Percentiles rank a stretch among this genome's conserved stretches.
Evolutionary conservation across 2,888 invertebrate genomes (phyloP).

Genomic region (Clivina fossor): DNA sequence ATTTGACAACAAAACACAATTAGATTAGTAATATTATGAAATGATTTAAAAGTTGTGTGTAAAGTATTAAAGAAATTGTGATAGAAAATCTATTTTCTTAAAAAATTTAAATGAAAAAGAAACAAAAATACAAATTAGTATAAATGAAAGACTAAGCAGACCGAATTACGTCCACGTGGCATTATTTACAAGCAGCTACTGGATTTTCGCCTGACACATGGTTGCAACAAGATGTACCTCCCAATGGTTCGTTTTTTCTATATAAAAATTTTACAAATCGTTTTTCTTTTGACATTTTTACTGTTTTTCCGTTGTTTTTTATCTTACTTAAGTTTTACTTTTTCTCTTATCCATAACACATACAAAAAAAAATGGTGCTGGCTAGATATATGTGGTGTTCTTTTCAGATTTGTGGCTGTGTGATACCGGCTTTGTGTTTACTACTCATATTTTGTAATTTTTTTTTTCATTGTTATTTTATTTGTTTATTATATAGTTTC

Average conservation of each 20-base stretch:
- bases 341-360: no score
- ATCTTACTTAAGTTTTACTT: no score
- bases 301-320: conserved; percentile 5
- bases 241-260: conserved; percentile 34
- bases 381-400: conserved; percentile 18
- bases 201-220: conserved; percentile 31
- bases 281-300: no score
- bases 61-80: no score
- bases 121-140: conserved; percentile 1
- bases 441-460: conserved; percentile 50
- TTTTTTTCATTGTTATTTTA: conserved; percentile 54
- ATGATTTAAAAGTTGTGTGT: no score
- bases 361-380: conserved; percentile 24
- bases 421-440: conserved; percentile 26
- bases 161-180: conserved; percentile 60
- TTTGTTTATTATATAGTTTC: no score
- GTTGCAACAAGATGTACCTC: conserved; percentile 28
- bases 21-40: no score
- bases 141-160: no score
- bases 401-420: conserved; percentile 21
- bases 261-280: background rate
- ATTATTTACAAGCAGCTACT: conserved; percentile 48
- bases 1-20: no score
- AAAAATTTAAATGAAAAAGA: conserved; percentile 9
- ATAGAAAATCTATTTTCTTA: no score